phyloP scores from a whole-genome alignment of 2,888 invertebrate genomes.

The Apomyelois bistriatella region DNA sequence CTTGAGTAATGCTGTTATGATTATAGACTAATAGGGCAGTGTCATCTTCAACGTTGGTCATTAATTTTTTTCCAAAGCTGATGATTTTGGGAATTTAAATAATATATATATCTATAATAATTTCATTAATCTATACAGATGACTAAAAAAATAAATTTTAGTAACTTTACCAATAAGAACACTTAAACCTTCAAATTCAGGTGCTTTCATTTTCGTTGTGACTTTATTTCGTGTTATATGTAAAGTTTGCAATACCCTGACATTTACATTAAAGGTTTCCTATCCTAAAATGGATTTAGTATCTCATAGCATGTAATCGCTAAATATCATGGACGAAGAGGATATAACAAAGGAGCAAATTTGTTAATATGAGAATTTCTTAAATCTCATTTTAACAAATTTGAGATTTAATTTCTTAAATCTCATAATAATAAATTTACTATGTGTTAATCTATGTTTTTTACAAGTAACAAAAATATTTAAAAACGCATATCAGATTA shows the following conservation, averaged over 20 bases:
- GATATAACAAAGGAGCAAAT: not conserved
- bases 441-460: too few species aligned
- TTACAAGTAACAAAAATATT: too few species aligned
- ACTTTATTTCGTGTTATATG: not conserved
- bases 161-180: too few species aligned
- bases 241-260: not conserved
- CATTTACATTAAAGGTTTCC: constrained; percentile 1
- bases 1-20: not conserved
- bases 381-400: too few species aligned
- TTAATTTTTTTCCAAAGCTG: not conserved
- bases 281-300: constrained; percentile 3
- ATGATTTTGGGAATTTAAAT: too few species aligned
- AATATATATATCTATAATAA: too few species aligned
- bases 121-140: too few species aligned
- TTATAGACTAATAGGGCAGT: not conserved
- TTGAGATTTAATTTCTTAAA: too few species aligned
- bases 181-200: too few species aligned
- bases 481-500: too few species aligned
- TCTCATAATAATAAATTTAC: too few species aligned
- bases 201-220: not conserved
- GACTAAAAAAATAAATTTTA: too few species aligned
- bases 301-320: constrained; percentile 6
- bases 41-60: not conserved
- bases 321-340: not conserved
- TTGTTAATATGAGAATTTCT: not conserved